Conservation (phyloP, 2,888 invertebrate genomes). For the Rhodophaea formosa region DNA sequence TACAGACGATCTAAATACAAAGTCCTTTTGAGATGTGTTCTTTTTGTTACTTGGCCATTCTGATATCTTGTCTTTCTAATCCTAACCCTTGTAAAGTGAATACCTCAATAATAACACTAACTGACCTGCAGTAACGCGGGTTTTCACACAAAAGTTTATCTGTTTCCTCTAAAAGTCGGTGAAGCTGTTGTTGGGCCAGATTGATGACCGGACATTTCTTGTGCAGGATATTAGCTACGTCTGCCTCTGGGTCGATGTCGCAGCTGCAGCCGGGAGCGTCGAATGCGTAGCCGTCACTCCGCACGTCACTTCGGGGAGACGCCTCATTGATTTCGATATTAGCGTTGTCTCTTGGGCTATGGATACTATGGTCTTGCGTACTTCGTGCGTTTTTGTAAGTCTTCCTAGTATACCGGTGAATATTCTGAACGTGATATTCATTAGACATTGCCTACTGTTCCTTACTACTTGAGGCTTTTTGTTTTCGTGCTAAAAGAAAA, state of each 20-base stretch:
- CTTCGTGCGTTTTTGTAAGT: conserved; percentile 55
- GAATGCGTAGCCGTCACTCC: conserved; percentile 29
- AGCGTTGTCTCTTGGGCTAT: conserved; percentile 38
- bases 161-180: conserved; percentile 61
- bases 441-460: conserved; percentile 45
- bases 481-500: too few relatives aligned
- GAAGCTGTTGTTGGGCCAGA: conserved; percentile 64
- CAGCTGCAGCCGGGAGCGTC: conserved; percentile 51
- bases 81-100: not conserved
- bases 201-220: conserved; percentile 70
- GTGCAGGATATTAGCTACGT: conserved; percentile 63
- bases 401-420: conserved; percentile 64
- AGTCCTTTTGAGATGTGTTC: too few relatives aligned
- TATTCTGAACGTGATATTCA: conserved; percentile 61
- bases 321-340: conserved; percentile 38
- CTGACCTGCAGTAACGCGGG: conserved; percentile 57
- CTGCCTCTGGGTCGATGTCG: conserved; percentile 54
- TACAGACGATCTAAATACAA: too few relatives aligned
- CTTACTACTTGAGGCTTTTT: not conserved
- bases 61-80: too few relatives aligned
- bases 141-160: conserved; percentile 59
- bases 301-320: conserved; percentile 47
- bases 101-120: not conserved
- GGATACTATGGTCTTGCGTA: conserved; percentile 39
- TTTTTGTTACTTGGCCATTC: too few relatives aligned